These are phyloP conservation scores for Hesperia comma DNA, from an alignment of 2,888 invertebrate species.

Conservation along the genomic window DNA sequence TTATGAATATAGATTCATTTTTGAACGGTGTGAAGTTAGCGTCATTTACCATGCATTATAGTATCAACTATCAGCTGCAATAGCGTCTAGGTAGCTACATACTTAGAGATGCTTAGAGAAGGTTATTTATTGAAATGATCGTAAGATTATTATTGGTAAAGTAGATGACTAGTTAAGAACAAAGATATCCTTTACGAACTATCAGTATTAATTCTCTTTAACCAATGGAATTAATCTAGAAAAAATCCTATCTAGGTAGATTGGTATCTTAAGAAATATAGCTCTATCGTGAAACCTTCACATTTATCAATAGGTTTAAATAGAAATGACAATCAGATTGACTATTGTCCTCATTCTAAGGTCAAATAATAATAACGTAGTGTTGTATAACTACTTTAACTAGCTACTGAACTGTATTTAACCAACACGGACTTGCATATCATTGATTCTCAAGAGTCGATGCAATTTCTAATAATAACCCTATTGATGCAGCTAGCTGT, in stretches of 20 bases:
- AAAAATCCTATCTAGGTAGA: not conserved
- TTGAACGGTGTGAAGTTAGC: too few relatives aligned
- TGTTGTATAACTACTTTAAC: slow-evolving; percentile 7
- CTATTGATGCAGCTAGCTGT: not conserved
- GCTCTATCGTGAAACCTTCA: slow-evolving; percentile 22
- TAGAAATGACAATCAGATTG: slow-evolving; percentile 25
- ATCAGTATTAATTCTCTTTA: not conserved
- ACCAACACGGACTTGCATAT: not conserved
- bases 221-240: not conserved
- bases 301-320: slow-evolving; percentile 26
- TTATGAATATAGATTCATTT: too few relatives aligned
- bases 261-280: slow-evolving; percentile 3
- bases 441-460: slow-evolving; percentile 4
- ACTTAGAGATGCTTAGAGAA: too few relatives aligned
- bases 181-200: too few relatives aligned
- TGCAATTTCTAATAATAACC: slow-evolving; percentile 19
- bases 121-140: too few relatives aligned
- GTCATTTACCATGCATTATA: too few relatives aligned
- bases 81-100: too few relatives aligned
- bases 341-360: slow-evolving; percentile 27
- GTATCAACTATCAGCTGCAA: too few relatives aligned
- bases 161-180: too few relatives aligned
- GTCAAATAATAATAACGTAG: slow-evolving; percentile 17
- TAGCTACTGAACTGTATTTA: slow-evolving; percentile 11
- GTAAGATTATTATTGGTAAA: too few relatives aligned